Percentiles rank a stretch among this genome's conserved stretches.
Evolutionary conservation across 2,888 invertebrate species (phyloP).

Genomic region (Xestia xanthographa): DNA sequence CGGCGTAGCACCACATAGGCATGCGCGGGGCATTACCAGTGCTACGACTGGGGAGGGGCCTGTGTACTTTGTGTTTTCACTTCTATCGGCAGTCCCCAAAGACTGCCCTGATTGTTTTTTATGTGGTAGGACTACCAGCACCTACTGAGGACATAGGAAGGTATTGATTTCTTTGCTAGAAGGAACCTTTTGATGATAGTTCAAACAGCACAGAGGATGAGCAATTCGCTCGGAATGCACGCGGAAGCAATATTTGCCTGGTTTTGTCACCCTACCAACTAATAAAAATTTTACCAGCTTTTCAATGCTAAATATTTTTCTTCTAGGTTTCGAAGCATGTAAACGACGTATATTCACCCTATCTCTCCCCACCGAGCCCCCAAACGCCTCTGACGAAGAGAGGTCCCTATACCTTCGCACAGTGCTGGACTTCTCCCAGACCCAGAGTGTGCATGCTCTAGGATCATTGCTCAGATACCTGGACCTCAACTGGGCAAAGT

Average conservation of each 20-base stretch:
- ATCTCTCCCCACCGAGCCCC: constrained; percentile 89
- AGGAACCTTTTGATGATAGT: background rate
- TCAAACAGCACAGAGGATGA: background rate
- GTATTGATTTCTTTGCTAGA: background rate
- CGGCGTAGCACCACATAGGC: too few relatives aligned
- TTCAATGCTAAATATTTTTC: background rate
- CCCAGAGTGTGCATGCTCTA: constrained; percentile 92
- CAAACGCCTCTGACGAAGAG: constrained; percentile 88
- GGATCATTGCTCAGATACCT: constrained; percentile 93
- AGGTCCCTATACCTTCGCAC: constrained; percentile 91
- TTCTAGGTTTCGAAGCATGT: constrained; percentile 90
- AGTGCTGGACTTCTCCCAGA: constrained; percentile 91
- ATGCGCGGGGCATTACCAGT: too few relatives aligned
- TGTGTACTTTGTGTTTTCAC: too few relatives aligned
- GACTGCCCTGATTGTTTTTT: too few relatives aligned
- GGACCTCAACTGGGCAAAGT: constrained; percentile 91
- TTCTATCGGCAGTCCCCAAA: too few relatives aligned
- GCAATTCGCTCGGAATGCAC: too few relatives aligned
- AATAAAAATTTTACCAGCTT: background rate
- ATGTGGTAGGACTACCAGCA: background rate
- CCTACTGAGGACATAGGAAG: background rate
- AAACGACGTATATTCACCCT: constrained; percentile 89
- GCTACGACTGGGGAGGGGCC: too few relatives aligned
- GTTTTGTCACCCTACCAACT: background rate
- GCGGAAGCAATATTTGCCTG: background rate